Conservation (phyloP, 1,140 invertebrate species). For the Formica exsecta region DNA sequence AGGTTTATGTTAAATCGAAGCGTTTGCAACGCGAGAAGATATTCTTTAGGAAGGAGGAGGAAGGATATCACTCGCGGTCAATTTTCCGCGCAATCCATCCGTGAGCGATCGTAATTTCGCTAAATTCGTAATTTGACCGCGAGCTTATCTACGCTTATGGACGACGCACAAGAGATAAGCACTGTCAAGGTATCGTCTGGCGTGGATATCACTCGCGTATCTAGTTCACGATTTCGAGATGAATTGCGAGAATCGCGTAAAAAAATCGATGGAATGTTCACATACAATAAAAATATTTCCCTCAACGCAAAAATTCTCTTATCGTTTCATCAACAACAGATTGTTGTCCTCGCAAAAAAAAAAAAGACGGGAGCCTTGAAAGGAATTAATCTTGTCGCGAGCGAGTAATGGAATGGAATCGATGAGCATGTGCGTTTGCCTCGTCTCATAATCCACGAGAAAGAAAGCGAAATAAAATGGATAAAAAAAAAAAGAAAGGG, state of each 20-base stretch:
- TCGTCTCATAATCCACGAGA: constrained; percentile 23
- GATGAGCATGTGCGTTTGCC: neutral
- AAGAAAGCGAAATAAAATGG: constrained; percentile 22
- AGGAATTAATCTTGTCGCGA: constrained; percentile 48
- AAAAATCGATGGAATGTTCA: no score
- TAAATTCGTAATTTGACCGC: constrained; percentile 11
- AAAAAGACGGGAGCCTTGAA: constrained; percentile 32
- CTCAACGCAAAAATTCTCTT: neutral
- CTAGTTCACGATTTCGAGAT: neutral
- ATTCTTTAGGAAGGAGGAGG: no score
- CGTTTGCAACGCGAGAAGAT: neutral
- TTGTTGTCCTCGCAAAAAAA: constrained; percentile 42
- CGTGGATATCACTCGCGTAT: neutral
- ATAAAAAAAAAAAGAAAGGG: neutral
- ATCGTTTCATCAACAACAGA: neutral
- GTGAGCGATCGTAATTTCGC: constrained; percentile 14
- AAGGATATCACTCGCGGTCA: neutral
- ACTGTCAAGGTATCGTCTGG: constrained; percentile 15
- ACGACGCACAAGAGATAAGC: constrained; percentile 35
- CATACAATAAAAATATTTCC: neutral
- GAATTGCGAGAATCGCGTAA: neutral
- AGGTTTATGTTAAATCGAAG: neutral
- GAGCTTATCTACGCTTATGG: constrained; percentile 40
- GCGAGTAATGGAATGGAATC: constrained; percentile 35
- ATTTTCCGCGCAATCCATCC: constrained; percentile 23